phyloP scores from a whole-genome alignment of 2,888 invertebrate genomes.

The Rambutsinella grinnellia region DNA sequence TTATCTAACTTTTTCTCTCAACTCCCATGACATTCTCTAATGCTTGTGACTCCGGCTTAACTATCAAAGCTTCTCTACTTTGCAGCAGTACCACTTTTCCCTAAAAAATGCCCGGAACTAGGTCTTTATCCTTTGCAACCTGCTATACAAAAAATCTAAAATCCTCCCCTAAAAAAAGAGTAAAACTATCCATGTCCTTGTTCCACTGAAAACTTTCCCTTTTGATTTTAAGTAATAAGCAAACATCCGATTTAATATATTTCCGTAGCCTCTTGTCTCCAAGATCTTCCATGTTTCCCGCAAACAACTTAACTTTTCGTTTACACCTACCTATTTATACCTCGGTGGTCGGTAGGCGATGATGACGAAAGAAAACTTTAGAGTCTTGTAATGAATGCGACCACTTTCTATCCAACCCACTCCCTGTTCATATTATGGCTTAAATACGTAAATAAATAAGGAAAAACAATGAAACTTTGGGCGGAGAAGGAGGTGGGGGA shows the following conservation, averaged over 20 bases:
- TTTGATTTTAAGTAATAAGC: constrained; percentile 34
- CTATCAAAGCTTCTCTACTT: background rate
- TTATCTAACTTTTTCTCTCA: constrained; percentile 26
- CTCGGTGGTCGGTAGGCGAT: no score
- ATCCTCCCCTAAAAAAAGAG: background rate
- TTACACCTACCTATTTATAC: background rate
- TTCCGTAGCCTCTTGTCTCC: no score
- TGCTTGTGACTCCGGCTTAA: background rate
- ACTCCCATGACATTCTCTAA: background rate
- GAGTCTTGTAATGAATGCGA: no score
- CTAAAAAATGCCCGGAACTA: no score
- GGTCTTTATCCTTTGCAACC: background rate
- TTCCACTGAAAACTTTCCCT: constrained; percentile 3
- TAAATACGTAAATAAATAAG: no score
- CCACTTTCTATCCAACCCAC: no score
- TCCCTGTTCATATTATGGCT: no score
- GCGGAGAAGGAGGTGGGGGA: constrained; percentile 4
- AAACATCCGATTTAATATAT: constrained; percentile 42
- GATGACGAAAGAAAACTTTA: no score
- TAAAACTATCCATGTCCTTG: background rate
- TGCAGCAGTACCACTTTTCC: no score
- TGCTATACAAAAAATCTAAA: background rate
- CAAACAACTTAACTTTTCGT: constrained; percentile 15
- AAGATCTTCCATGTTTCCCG: constrained; percentile 32
- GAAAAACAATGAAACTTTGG: background rate